Base-by-base conservation (phyloP, 2,797 vertebrate genomes). In the Poliocrania exsul region DNA sequence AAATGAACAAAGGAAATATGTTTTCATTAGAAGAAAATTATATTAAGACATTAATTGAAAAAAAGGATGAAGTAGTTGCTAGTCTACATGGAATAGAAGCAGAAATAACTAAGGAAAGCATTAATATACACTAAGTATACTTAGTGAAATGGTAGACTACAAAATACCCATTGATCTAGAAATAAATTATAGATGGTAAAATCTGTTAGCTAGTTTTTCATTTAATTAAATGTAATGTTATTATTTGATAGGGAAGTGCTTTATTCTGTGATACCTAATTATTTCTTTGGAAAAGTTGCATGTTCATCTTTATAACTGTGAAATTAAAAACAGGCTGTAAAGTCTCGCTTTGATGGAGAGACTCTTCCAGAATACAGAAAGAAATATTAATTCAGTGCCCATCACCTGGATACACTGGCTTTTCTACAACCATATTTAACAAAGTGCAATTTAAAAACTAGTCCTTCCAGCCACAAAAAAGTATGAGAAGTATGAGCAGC, bases 251-350 rank as follows among this genome's bases (percentile, higher is more conserved):
- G 38, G 49, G 37, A 93, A 13, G 0, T 57, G n/a, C 13, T 85
- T 94, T 90, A 21, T 67, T 85, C 64, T 84, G 19, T 79, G 33
- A 33, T 85, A 67, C 10, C n/a, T 56, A 65, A 93, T 92, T 95
- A 92, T 74, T 82, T 80, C 60, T 60, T 74, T 74, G 84, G 47
- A 95, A 77, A 89, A 85, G 53, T 29, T 64, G 23, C 31, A 28
- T 50, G 38, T 88, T 82, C 84, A 5, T 90, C 74, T 90, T 88
- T 88, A 80, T 54, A 46, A 88, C 71, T 78, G 83, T 85, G 94
- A 94, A 85, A 92, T 93, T 89, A 91, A 77, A 91, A 90, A 10
- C 49, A 85, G 53, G 33, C 50, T 3, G 1, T 74, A 60, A 92
- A 74, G 23, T 37, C 49, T 87, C 31, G n/a, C 56, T 89, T 77